Conservation (phyloP, 2,888 invertebrate species). For the Tinea semifulvella region DNA sequence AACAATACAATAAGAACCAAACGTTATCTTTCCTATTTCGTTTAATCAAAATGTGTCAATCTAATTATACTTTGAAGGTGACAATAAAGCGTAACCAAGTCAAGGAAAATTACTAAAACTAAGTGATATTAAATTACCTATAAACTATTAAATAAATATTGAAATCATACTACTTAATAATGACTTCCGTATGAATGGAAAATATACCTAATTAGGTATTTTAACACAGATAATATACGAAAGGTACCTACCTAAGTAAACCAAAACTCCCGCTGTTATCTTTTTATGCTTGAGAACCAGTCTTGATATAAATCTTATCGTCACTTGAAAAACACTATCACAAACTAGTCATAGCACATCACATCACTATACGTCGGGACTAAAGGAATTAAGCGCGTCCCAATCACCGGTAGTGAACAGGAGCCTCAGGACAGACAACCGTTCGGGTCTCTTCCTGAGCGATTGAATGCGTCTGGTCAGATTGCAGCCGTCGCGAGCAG, state of each 20-base stretch:
- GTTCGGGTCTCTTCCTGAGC: conserved; percentile 15
- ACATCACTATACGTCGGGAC: conserved; percentile 5
- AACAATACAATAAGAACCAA: no score
- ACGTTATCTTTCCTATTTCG: no score
- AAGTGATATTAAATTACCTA: neutral
- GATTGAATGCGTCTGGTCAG: conserved; percentile 10
- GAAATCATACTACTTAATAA: neutral
- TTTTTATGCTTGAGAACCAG: conserved; percentile 2
- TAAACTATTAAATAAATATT: neutral
- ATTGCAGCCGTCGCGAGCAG: neutral
- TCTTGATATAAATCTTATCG: neutral
- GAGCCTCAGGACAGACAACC: conserved; percentile 14
- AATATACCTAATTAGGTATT: neutral
- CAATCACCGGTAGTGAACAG: conserved; percentile 11
- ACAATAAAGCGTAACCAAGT: conserved; percentile 1
- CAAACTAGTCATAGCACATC: no score
- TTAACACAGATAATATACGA: no score
- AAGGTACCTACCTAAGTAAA: neutral
- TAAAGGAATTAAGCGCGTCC: conserved; percentile 1
- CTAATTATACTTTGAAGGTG: no score
- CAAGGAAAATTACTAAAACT: neutral
- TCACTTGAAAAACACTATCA: conserved; percentile 1
- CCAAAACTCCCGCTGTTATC: neutral
- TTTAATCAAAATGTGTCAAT: no score
- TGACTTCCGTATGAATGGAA: neutral